phyloP scores from a whole-genome alignment of 2,797 vertebrate genomes.

The Sparidentex hasta region DNA sequence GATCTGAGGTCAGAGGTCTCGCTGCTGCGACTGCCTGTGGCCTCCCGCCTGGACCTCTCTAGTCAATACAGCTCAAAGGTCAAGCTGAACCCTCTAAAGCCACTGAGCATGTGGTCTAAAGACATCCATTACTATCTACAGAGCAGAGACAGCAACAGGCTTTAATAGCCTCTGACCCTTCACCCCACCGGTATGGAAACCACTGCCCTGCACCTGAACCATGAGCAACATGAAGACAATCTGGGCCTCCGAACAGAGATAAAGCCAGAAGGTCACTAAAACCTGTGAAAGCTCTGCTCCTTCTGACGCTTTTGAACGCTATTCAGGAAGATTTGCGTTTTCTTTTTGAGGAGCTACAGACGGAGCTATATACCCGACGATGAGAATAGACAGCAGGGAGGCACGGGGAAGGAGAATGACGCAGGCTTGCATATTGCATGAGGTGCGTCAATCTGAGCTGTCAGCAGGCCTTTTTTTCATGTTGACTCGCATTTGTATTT shows the following conservation, averaged over 20 bases:
- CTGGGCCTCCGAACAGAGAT: constrained; percentile 25
- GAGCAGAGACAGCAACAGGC: constrained; percentile 74
- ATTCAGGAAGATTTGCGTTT: constrained; percentile 17
- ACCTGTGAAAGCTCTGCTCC: constrained; percentile 1
- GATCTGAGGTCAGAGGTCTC: constrained; percentile 65
- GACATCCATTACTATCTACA: constrained; percentile 69
- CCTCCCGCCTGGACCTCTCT: constrained; percentile 55
- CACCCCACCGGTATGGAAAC: constrained; percentile 69
- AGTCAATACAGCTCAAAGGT: constrained; percentile 74
- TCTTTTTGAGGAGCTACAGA: constrained; percentile 9
- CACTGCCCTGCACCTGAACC: constrained; percentile 68
- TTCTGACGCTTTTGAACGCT: not conserved
- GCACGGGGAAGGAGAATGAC: constrained; percentile 17
- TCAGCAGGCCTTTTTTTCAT: constrained; percentile 26
- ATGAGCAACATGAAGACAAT: constrained; percentile 38
- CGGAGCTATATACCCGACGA: constrained; percentile 1
- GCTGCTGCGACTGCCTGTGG: constrained; percentile 56
- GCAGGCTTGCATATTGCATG: constrained; percentile 19
- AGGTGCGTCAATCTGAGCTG: constrained; percentile 24
- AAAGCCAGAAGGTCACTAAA: constrained; percentile 37
- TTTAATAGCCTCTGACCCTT: constrained; percentile 73
- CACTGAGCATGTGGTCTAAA: constrained; percentile 60
- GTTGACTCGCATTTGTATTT: constrained; percentile 41
- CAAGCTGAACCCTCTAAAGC: constrained; percentile 69
- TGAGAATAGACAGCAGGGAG: constrained; percentile 12